Conservation (phyloP, 1,140 invertebrate species). For the Streblospio benedicti region DNA sequence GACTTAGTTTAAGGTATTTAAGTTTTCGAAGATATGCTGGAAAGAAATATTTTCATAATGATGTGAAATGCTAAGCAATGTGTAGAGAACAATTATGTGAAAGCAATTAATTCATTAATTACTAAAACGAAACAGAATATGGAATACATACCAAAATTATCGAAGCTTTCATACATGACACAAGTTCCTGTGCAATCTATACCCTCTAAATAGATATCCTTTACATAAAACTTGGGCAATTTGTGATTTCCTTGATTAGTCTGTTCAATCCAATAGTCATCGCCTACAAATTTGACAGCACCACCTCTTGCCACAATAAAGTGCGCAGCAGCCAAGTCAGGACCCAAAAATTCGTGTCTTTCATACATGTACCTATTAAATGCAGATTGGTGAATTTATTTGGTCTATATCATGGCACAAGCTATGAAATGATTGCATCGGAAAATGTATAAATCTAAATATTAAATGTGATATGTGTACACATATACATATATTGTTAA, state of each 20-base stretch:
- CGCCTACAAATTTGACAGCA: slow-evolving; percentile 57
- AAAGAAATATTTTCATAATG: slow-evolving; percentile 28
- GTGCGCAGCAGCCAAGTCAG: slow-evolving; percentile 64
- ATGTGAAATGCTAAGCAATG: slow-evolving; percentile 6
- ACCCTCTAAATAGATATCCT: slow-evolving; percentile 55
- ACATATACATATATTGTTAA: slow-evolving; percentile 1
- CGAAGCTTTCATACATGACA: slow-evolving; percentile 63
- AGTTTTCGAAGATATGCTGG: slow-evolving; percentile 51
- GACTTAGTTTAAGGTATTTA: slow-evolving; percentile 58
- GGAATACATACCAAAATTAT: slow-evolving; percentile 52
- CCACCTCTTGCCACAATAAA: slow-evolving; percentile 61
- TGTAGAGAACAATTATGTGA: not conserved
- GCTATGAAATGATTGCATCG: slow-evolving; percentile 13
- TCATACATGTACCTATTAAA: slow-evolving; percentile 42
- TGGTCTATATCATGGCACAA: no score
- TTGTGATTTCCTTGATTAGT: slow-evolving; percentile 37
- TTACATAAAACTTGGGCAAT: slow-evolving; percentile 54
- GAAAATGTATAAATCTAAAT: not conserved
- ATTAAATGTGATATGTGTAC: not conserved
- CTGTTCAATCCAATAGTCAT: slow-evolving; percentile 44
- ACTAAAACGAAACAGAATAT: not conserved
- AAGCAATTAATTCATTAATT: not conserved
- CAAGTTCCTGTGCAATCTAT: slow-evolving; percentile 58
- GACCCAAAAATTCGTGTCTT: slow-evolving; percentile 50
- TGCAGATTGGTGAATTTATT: not conserved